These are phyloP conservation scores for Cynaeus angustus DNA, from an alignment of 2,888 invertebrate genomes.

Conservation along the genomic window DNA sequence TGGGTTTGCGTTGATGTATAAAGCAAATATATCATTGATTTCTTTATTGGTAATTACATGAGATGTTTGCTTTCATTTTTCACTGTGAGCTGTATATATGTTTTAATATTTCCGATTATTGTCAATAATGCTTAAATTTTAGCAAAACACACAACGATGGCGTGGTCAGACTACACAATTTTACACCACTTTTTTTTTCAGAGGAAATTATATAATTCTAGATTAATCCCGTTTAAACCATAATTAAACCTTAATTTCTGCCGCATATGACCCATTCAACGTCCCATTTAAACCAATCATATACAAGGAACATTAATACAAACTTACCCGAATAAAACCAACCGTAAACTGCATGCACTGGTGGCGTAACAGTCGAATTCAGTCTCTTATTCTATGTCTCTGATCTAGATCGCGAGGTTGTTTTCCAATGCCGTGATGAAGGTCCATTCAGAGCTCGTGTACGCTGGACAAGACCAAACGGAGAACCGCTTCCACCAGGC, in stretches of 20 bases:
- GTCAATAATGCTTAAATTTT: too few species aligned
- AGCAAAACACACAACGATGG: too few species aligned
- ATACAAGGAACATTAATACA: slow-evolving; percentile 19
- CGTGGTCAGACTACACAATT: too few species aligned
- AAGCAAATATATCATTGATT: slow-evolving; percentile 10
- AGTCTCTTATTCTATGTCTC: not conserved
- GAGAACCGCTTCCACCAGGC: slow-evolving; percentile 83
- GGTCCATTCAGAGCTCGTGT: slow-evolving; percentile 85
- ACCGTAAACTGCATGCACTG: slow-evolving; percentile 27
- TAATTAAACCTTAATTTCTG: not conserved
- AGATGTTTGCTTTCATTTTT: too few species aligned
- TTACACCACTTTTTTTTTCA: too few species aligned
- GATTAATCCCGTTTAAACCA: too few species aligned
- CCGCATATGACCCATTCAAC: slow-evolving; percentile 9
- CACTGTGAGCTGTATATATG: too few species aligned
- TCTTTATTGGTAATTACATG: not conserved
- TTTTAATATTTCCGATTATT: too few species aligned
- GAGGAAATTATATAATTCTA: too few species aligned
- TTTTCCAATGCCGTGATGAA: slow-evolving; percentile 94
- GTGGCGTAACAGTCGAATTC: not conserved
- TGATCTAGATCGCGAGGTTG: slow-evolving; percentile 87
- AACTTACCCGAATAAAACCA: slow-evolving; percentile 30
- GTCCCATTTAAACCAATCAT: slow-evolving; percentile 27
- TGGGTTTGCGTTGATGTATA: not conserved
- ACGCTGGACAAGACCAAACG: slow-evolving; percentile 83